Evolutionary conservation across 2,888 invertebrate genomes (phyloP).

Genomic region (Acanthosoma haemorrhoidale): DNA sequence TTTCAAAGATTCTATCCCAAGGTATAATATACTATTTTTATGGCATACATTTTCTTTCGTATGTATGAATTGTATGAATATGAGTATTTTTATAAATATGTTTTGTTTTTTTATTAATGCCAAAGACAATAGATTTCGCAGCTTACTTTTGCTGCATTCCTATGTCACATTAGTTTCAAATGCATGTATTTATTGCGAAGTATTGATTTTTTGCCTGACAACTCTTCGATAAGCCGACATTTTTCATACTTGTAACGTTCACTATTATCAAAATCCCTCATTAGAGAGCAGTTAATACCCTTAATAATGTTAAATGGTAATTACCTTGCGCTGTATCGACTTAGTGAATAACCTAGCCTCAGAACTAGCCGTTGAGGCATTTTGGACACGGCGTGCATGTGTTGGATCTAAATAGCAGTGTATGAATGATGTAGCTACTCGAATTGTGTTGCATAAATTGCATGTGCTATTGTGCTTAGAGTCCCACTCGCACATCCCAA

Average conservation of each 20-base stretch:
- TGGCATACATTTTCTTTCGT: too few species aligned
- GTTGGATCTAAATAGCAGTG: not conserved
- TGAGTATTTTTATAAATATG: too few species aligned
- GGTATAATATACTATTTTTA: too few species aligned
- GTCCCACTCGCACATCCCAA: not conserved
- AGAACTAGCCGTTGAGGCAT: not conserved
- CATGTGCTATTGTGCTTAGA: not conserved
- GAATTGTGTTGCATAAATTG: not conserved
- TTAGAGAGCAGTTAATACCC: too few species aligned
- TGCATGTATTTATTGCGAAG: constrained; percentile 10
- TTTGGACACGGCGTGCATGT: constrained; percentile 3
- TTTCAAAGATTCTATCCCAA: not conserved
- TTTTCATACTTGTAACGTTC: too few species aligned
- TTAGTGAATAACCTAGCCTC: not conserved
- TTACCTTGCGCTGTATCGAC: too few species aligned
- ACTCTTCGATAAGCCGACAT: not conserved
- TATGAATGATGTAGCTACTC: constrained; percentile 8
- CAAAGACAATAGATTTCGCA: not conserved
- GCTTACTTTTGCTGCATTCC: not conserved
- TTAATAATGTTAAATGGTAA: too few species aligned
- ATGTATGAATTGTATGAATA: too few species aligned
- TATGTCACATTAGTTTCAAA: not conserved
- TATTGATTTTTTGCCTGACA: not conserved
- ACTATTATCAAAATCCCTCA: too few species aligned
- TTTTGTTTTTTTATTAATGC: too few species aligned